These are phyloP conservation scores for Linurgus olivaceus DNA, from an alignment of 2,797 vertebrate species.

Conservation along the genomic window DNA sequence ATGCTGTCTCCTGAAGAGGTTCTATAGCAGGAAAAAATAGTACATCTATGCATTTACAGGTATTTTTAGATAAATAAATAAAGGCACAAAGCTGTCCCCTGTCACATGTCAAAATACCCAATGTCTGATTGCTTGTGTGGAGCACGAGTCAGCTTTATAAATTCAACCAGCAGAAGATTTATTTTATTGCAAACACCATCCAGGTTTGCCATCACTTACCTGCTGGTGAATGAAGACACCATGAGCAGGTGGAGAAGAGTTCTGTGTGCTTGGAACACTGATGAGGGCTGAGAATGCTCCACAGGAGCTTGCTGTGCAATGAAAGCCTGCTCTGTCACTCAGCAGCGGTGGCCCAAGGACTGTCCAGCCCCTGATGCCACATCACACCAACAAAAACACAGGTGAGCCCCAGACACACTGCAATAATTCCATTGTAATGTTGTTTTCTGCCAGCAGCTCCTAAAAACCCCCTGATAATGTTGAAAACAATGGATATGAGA, in stretches of 20 bases:
- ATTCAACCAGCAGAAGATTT: neutral
- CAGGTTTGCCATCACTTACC: neutral
- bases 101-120: neutral
- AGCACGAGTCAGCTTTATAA: neutral
- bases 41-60: neutral
- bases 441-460: neutral
- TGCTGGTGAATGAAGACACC: neutral
- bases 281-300: neutral
- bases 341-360: neutral
- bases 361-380: neutral
- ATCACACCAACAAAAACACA: neutral
- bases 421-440: neutral
- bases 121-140: neutral
- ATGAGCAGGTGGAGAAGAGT: neutral
- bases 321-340: neutral
- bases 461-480: neutral
- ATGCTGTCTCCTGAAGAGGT: neutral
- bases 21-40: neutral
- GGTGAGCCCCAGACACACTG: neutral
- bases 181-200: neutral
- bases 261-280: neutral
- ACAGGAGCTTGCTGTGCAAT: neutral
- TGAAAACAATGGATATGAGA: neutral
- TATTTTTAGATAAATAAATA: neutral
- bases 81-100: neutral